Evolutionary conservation across 92 coral and sea anemone species (phyloP).

Genomic region (Palythoa heliodiscus): DNA sequence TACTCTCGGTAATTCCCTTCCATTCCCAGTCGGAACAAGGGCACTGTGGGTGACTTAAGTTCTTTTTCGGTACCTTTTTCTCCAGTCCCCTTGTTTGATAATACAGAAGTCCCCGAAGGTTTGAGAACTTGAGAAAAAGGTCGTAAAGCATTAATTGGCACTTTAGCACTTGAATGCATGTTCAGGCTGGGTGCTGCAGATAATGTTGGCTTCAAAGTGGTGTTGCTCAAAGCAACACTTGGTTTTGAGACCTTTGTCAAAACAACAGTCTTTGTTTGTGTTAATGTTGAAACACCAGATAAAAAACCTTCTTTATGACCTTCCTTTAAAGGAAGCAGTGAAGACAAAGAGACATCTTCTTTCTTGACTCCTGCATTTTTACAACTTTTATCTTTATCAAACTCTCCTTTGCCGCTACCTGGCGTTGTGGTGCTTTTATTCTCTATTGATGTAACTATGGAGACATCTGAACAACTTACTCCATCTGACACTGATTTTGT

Average conservation of each 20-base stretch:
- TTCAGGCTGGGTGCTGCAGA: background rate
- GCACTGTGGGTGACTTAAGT: conserved; percentile 33
- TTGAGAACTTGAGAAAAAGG: conserved; percentile 4
- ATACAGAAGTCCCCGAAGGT: conserved; percentile 3
- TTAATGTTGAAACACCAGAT: too few species aligned
- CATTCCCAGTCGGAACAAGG: conserved; percentile 86
- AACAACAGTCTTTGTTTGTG: too few species aligned
- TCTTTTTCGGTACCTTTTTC: conserved; percentile 9
- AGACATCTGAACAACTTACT: background rate
- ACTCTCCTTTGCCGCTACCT: too few species aligned
- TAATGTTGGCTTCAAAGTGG: too few species aligned
- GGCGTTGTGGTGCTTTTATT: background rate
- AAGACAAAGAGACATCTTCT: too few species aligned
- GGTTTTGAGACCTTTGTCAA: too few species aligned
- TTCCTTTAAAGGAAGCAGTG: too few species aligned
- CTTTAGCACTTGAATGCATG: background rate
- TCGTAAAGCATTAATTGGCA: background rate
- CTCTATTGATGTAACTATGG: conserved; percentile 16
- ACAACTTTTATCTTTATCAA: too few species aligned
- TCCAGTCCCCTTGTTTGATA: background rate
- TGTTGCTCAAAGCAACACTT: too few species aligned
- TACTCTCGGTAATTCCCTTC: conserved; percentile 81
- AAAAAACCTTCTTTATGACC: too few species aligned
- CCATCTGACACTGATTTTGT: background rate
- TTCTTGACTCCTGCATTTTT: too few species aligned